Evolutionary conservation across 2,113 vertebrate species (phyloP).

Genomic region (Hippolais icterina): DNA sequence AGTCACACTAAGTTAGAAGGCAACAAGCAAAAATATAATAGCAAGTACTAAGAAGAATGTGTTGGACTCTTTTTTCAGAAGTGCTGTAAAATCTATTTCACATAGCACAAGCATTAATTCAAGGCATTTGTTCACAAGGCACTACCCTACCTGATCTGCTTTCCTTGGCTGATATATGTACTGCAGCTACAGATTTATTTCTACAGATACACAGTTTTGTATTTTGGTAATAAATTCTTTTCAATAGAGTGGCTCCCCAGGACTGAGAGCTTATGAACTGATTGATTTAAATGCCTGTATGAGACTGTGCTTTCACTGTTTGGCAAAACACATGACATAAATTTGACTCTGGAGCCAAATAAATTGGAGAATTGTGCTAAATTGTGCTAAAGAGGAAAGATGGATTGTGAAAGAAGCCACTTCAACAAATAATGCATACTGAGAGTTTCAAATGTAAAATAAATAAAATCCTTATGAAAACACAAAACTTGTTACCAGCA

Average conservation of each 20-base stretch:
- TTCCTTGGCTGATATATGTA: not conserved
- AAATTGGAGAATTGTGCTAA: slow-evolving; percentile 23
- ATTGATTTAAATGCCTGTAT: slow-evolving; percentile 24
- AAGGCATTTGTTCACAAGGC: not conserved
- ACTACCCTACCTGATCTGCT: not conserved
- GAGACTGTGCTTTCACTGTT: slow-evolving; percentile 2
- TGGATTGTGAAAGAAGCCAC: not conserved
- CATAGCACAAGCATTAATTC: not conserved
- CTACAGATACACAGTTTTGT: not conserved
- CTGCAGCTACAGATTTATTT: slow-evolving; percentile 5
- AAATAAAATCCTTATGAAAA: not conserved
- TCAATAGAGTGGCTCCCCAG: not conserved
- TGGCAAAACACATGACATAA: slow-evolving; percentile 18
- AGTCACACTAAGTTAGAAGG: not conserved
- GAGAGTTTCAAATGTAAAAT: not conserved
- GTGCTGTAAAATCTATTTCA: not conserved
- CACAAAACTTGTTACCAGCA: not conserved
- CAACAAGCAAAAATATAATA: not conserved
- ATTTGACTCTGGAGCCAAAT: slow-evolving; percentile 35
- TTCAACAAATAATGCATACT: not conserved
- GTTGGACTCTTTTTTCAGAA: not conserved
- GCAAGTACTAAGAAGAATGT: not conserved
- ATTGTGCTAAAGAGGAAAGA: slow-evolving; percentile 9
- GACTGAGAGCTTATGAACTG: not conserved
- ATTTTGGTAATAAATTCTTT: slow-evolving; percentile 20